These are phyloP conservation scores for Ramazzottius varieornatus DNA, from an alignment of 2,888 invertebrate genomes.

Conservation along the genomic window DNA sequence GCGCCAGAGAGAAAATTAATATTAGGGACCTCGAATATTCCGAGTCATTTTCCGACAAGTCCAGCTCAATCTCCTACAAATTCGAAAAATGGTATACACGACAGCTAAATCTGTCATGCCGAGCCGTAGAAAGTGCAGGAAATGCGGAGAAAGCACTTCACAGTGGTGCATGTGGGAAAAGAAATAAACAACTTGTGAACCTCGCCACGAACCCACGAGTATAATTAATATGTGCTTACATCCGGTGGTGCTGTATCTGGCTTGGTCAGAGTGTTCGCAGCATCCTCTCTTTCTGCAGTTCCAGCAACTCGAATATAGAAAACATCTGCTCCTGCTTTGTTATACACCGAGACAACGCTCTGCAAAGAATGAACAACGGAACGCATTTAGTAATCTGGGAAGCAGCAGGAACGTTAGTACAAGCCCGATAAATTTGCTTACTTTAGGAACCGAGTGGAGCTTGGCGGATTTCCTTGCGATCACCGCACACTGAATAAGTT, in stretches of 20 bases:
- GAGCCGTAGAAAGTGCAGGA: background rate
- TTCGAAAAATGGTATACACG: background rate
- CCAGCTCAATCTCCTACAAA: background rate
- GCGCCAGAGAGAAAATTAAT: background rate
- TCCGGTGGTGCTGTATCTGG: background rate
- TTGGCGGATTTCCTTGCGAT: background rate
- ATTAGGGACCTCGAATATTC: background rate
- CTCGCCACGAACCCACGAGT: no score
- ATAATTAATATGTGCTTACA: background rate
- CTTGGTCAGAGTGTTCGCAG: background rate
- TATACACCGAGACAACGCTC: background rate
- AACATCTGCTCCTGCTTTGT: background rate
- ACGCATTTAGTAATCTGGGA: background rate
- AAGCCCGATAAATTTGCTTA: background rate
- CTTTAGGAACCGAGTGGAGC: background rate
- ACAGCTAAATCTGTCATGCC: background rate
- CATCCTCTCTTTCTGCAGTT: background rate
- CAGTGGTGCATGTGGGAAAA: no score
- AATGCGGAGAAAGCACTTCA: no score
- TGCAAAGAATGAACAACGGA: background rate
- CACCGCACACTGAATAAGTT: background rate
- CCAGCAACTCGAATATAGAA: background rate
- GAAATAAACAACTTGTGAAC: no score
- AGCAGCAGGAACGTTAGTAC: background rate
- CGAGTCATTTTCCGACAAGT: background rate